Conservation (phyloP, 2,888 invertebrate species). For the Meteorus colon region DNA sequence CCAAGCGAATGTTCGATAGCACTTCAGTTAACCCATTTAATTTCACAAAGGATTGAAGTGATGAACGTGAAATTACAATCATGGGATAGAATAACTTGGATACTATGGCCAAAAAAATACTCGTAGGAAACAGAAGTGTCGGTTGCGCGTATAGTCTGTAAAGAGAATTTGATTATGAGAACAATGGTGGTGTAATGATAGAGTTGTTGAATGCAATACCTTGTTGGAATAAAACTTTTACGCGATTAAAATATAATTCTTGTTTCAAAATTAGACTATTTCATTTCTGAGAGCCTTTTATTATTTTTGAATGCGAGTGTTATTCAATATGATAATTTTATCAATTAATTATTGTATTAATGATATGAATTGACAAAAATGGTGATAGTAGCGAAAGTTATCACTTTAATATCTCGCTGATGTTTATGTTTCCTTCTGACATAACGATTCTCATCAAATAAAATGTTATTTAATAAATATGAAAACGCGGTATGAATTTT, state of each 20-base stretch:
- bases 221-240: not conserved
- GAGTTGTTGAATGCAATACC: not conserved
- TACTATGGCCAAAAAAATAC: not conserved
- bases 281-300: too few species aligned
- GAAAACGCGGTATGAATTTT: not conserved
- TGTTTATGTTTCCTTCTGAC: too few species aligned
- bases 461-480: too few species aligned
- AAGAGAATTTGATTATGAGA: not conserved
- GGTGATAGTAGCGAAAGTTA: too few species aligned
- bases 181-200: not conserved
- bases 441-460: too few species aligned
- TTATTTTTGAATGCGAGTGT: too few species aligned
- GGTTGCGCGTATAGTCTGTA: not conserved
- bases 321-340: too few species aligned
- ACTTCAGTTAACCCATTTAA: not conserved
- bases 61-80: constrained; percentile 2
- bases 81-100: not conserved
- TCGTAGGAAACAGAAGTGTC: not conserved
- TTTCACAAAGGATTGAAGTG: not conserved
- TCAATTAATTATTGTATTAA: too few species aligned
- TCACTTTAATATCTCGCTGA: too few species aligned
- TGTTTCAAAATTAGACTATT: too few species aligned
- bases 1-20: not conserved
- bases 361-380: too few species aligned
- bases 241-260: not conserved